Evolutionary conservation across 2,797 vertebrate genomes (phyloP).

Genomic region (Champsocephalus esox): DNA sequence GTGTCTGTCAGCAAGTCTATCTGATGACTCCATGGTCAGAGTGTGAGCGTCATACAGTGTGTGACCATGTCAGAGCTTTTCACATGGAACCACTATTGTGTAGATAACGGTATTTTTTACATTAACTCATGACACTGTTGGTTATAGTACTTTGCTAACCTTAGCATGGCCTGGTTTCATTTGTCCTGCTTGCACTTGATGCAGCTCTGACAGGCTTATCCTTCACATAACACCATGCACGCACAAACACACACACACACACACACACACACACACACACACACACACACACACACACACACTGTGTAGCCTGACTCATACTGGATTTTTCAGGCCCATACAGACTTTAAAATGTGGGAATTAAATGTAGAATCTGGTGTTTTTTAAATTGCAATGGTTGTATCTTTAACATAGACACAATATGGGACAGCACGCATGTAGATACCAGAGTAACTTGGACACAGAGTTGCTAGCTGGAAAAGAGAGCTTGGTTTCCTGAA

Average conservation of each 20-base stretch:
- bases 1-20: slow-evolving; percentile 7
- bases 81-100: background rate
- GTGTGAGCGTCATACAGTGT: slow-evolving; percentile 2
- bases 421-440: background rate
- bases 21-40: slow-evolving; percentile 3
- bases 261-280: background rate
- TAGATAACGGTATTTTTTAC: slow-evolving; percentile 9
- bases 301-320: background rate
- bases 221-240: background rate
- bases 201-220: background rate
- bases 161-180: slow-evolving; percentile 26
- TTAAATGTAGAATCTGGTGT: background rate
- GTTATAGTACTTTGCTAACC: background rate
- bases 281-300: too few species aligned
- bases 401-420: background rate
- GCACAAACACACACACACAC: background rate
- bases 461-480: slow-evolving; percentile 37
- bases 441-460: slow-evolving; percentile 12
- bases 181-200: slow-evolving; percentile 2
- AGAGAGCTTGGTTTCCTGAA: slow-evolving; percentile 66
- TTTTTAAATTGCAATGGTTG: background rate
- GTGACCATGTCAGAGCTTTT: background rate
- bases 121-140: slow-evolving; percentile 5
- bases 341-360: background rate
- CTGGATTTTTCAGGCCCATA: background rate